phyloP scores from a whole-genome alignment of 2,113 vertebrate species.

The Anthoscopus minutus region DNA sequence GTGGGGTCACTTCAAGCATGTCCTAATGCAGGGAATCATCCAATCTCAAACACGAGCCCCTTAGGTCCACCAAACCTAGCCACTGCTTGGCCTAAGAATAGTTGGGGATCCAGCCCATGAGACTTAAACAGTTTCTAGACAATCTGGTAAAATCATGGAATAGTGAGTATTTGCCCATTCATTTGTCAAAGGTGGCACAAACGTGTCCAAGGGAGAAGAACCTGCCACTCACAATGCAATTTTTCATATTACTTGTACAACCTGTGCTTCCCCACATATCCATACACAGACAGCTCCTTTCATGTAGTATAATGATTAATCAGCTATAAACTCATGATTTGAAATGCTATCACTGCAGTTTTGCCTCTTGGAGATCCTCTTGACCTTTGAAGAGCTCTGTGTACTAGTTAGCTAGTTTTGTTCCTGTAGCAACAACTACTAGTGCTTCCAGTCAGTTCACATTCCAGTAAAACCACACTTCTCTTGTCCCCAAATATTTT shows the following conservation, averaged over 20 bases:
- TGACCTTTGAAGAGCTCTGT: slow-evolving; percentile 22
- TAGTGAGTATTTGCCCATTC: rapidly evolving
- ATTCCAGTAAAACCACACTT: slow-evolving; percentile 48
- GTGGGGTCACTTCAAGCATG: background rate
- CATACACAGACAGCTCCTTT: background rate
- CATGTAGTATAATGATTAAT: slow-evolving; percentile 4
- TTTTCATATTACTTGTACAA: background rate
- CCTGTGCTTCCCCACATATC: background rate
- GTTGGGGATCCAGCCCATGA: background rate
- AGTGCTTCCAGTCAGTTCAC: slow-evolving; percentile 25
- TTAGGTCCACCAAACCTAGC: background rate
- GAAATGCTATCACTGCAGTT: background rate
- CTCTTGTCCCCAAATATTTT: slow-evolving; percentile 25
- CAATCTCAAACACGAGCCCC: background rate
- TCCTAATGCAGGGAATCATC: background rate
- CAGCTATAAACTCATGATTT: background rate
- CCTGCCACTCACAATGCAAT: background rate
- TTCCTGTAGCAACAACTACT: slow-evolving; percentile 25
- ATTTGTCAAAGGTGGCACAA: background rate
- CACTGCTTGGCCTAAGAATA: background rate
- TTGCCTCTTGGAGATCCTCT: background rate
- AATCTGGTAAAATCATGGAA: background rate
- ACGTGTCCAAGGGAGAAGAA: background rate
- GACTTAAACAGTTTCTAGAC: background rate
- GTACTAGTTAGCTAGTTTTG: slow-evolving; percentile 18